Evolutionary conservation across 2,113 vertebrate genomes (phyloP).

Genomic region (Crotalus horridus): DNA sequence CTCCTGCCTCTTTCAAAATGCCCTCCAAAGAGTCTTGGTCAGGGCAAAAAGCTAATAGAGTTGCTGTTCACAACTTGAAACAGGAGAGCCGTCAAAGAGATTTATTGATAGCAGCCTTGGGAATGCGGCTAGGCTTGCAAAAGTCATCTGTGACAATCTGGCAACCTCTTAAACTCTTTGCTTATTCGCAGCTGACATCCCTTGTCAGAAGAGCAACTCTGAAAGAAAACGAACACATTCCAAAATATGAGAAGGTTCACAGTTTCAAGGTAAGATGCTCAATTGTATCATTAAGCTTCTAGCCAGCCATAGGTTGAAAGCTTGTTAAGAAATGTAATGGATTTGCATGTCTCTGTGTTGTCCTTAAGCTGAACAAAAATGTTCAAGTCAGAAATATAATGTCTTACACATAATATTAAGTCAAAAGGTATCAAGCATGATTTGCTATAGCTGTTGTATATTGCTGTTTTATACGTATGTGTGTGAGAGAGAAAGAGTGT

Average conservation of each 20-base stretch:
- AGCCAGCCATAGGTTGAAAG: neutral
- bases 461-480: neutral
- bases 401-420: neutral
- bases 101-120: constrained; percentile 87
- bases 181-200: constrained; percentile 98
- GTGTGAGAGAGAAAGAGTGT: neutral
- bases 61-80: constrained; percentile 81
- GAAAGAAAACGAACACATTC: constrained; percentile 92
- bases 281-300: constrained; percentile 9
- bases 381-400: neutral
- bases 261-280: constrained; percentile 95
- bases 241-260: constrained; percentile 98
- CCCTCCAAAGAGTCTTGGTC: constrained; percentile 87
- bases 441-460: neutral
- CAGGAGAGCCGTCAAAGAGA: constrained; percentile 86
- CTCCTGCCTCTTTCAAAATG: constrained; percentile 72
- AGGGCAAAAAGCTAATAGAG: constrained; percentile 73
- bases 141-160: constrained; percentile 88
- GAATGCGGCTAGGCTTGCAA: constrained; percentile 91
- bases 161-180: constrained; percentile 98
- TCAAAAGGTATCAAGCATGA: neutral
- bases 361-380: neutral
- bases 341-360: neutral
- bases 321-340: neutral
- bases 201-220: constrained; percentile 95